These are phyloP conservation scores for Ganaspis brasiliensis DNA, from an alignment of 2,888 invertebrate species.

Conservation along the genomic window DNA sequence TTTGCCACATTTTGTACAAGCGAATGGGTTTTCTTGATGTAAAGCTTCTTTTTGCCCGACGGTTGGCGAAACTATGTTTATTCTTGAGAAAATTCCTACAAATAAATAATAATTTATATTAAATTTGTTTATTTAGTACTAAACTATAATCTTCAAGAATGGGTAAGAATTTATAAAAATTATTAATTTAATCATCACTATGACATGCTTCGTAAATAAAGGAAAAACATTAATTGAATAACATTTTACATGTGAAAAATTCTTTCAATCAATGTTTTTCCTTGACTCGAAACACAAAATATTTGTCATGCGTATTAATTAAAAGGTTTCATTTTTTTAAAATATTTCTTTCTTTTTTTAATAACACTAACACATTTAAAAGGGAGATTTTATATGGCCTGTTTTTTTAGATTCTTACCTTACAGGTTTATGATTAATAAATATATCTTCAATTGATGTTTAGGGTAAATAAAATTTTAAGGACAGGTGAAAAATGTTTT, in stretches of 20 bases:
- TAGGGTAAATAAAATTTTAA: not conserved
- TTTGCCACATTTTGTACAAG: constrained; percentile 73
- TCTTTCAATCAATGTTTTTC: too few relatives aligned
- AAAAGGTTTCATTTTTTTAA: too few relatives aligned
- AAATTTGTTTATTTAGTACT: not conserved
- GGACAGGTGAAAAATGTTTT: not conserved
- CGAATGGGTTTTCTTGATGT: constrained; percentile 63
- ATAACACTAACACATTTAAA: too few relatives aligned
- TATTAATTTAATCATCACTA: too few relatives aligned
- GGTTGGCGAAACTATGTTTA: not conserved
- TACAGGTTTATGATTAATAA: not conserved
- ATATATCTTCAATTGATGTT: constrained; percentile 27
- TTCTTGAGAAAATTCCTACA: not conserved
- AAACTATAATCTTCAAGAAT: not conserved
- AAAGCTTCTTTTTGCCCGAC: not conserved
- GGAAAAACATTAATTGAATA: too few relatives aligned
- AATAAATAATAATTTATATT: constrained; percentile 4
- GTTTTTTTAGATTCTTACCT: constrained; percentile 14
- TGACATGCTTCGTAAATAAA: too few relatives aligned
- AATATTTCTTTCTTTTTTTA: too few relatives aligned
- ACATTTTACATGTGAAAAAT: not conserved
- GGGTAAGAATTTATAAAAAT: too few relatives aligned
- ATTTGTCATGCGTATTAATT: too few relatives aligned
- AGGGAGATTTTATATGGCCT: too few relatives aligned
- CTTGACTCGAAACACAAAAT: too few relatives aligned